Conservation (phyloP, 2,888 invertebrate genomes). For the Metallyticus violacea region DNA sequence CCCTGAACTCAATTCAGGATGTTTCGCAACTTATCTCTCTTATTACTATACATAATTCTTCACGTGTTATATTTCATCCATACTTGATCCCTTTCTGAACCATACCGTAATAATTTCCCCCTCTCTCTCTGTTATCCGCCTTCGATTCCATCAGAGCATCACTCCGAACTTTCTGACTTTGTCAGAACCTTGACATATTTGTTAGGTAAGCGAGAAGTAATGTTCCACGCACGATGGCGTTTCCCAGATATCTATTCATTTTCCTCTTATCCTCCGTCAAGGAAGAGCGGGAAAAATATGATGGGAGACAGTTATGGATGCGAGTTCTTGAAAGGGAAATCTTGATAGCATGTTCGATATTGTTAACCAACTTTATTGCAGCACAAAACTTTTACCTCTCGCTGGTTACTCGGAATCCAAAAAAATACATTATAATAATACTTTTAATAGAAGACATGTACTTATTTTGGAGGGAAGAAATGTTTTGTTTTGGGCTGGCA, state of each 20-base stretch:
- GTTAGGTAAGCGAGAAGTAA: not conserved
- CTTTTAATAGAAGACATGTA: too few relatives aligned
- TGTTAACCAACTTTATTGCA: not conserved
- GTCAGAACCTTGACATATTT: not conserved
- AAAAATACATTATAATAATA: too few relatives aligned
- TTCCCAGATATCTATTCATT: not conserved
- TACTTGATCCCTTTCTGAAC: not conserved
- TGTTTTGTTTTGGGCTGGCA: too few relatives aligned
- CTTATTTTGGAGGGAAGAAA: too few relatives aligned
- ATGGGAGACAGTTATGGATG: not conserved
- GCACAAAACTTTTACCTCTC: too few relatives aligned
- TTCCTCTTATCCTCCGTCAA: not conserved
- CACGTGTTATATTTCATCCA: not conserved
- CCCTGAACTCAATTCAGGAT: too few relatives aligned
- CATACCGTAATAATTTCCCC: not conserved
- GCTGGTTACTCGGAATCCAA: too few relatives aligned
- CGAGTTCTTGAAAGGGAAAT: not conserved
- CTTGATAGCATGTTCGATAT: not conserved
- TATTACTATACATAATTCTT: not conserved
- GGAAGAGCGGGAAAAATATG: not conserved
- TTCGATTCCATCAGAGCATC: not conserved
- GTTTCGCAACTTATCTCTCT: too few relatives aligned
- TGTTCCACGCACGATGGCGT: not conserved
- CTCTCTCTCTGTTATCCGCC: not conserved
- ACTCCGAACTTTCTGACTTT: not conserved